phyloP scores from a whole-genome alignment of 2,888 invertebrate species.

The Ganaspis brasiliensis region DNA sequence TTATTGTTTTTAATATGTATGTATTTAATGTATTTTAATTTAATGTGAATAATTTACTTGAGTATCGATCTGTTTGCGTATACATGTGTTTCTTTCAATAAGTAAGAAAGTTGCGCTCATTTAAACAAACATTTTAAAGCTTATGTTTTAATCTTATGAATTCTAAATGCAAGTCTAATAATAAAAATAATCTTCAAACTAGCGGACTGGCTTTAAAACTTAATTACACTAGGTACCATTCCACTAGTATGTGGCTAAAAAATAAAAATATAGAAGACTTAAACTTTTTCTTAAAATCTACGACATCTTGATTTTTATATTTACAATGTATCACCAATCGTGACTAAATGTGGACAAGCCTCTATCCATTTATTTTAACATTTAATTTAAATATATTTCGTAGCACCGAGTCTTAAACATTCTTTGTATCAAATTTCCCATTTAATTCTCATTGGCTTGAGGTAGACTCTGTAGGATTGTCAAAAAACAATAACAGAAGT shows the following conservation, averaged over 20 bases:
- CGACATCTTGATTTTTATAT: constrained; percentile 39
- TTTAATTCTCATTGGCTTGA: constrained; percentile 63
- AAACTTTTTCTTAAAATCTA: constrained; percentile 26
- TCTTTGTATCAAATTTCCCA: not conserved
- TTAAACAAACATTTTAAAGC: constrained; percentile 29
- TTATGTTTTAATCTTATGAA: constrained; percentile 5
- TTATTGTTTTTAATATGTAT: not conserved
- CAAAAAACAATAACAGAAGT: constrained; percentile 67
- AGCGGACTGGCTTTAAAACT: constrained; percentile 20
- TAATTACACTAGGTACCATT: constrained; percentile 20
- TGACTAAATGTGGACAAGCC: constrained; percentile 41
- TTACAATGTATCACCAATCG: constrained; percentile 48
- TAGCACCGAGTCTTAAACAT: constrained; percentile 38
- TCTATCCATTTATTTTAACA: constrained; percentile 50
- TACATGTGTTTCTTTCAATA: not conserved
- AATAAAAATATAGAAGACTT: constrained; percentile 50
- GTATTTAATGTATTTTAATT: not conserved
- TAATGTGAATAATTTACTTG: not conserved
- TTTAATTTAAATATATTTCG: constrained; percentile 35
- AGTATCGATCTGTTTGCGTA: no score
- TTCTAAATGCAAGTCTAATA: constrained; percentile 2
- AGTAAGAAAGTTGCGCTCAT: constrained; percentile 7
- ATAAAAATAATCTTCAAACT: constrained; percentile 23
- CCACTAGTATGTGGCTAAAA: constrained; percentile 40
- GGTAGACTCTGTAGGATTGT: constrained; percentile 75